Base-by-base conservation (phyloP, 2,888 invertebrate species). In the Plutella xylostella region DNA sequence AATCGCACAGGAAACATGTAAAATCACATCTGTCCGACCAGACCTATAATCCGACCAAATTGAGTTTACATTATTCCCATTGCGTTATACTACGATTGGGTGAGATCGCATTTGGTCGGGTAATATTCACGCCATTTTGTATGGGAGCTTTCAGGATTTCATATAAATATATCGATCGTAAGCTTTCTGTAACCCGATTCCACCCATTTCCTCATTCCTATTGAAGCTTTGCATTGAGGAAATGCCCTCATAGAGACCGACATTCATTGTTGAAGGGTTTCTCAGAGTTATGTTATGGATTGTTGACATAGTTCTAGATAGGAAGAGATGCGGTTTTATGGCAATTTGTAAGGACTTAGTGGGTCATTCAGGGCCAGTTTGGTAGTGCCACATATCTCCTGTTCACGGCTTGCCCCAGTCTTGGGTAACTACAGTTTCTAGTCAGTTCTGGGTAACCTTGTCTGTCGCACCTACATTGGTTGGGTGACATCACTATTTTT, bases 51-150 rank as follows among this genome's bases (percentile, higher is more conserved):
- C 68, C 74, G 65, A 55, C 72, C 63, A 55, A 76, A 77, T 79
- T 66, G 63, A 58, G 72, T 68, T 74, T 64, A 67, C 61, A 53
- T 20, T 21, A 15, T 11, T 50, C 55, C 55, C 60, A 54, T 51
- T 55, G 57, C 55, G 62, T 59, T 61, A 58, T 67, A 61, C 62
- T 56, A 46, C 55, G 57, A 50, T 65, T 63, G 65, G 58, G 57
- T 53, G 53, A 59, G 54, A 61, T 61, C 54, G 18, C 28, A 69
- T 61, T 76, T 45, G 50, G 68, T 46, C 56, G 72, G 63, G 60
- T 74, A 73, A 58, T 65, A 69, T 64, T 76, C 76, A 72, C 80
- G 82, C 82, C 82, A 82, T 82, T 74, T 80, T 83, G 80, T 78
- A 61, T 56, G 61, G 64, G 72, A 76, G 75, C 75, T 78, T 80